A percentile compares a stretch with the other conserved stretches of the same genome.
Conservation (phyloP, 2,797 vertebrate genomes). For the Trematocara caparti region DNA sequence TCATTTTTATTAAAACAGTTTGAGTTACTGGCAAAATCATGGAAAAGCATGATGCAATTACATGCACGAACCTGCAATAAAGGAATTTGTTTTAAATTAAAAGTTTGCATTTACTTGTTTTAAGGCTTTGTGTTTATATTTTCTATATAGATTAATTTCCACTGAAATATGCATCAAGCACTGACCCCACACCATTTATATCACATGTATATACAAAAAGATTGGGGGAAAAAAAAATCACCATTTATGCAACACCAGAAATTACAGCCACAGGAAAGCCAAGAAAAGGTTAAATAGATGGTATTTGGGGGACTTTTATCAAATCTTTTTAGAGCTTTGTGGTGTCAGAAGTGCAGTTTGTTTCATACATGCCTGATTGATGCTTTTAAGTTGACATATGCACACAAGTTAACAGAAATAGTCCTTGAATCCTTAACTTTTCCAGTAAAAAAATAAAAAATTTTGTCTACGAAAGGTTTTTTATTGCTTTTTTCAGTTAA, state of each 20-base stretch:
- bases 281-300: not conserved
- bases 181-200: not conserved
- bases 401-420: not conserved
- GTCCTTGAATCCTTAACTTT: not conserved
- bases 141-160: not conserved
- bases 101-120: not conserved
- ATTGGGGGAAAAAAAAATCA: not conserved
- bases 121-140: not conserved
- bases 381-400: not conserved
- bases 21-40: not conserved
- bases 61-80: not conserved
- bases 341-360: not conserved
- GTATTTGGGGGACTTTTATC: not conserved
- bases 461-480: not conserved
- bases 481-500: not conserved
- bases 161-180: not conserved
- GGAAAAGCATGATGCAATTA: slow-evolving; percentile 26
- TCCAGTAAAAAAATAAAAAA: not conserved
- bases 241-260: not conserved
- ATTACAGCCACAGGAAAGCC: not conserved
- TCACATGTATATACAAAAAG: not conserved
- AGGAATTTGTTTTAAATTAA: not conserved
- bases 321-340: not conserved
- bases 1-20: not conserved
- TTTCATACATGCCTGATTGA: not conserved